Evolutionary conservation across 2,113 vertebrate species (phyloP).

Genomic region (Toxostoma redivivum): DNA sequence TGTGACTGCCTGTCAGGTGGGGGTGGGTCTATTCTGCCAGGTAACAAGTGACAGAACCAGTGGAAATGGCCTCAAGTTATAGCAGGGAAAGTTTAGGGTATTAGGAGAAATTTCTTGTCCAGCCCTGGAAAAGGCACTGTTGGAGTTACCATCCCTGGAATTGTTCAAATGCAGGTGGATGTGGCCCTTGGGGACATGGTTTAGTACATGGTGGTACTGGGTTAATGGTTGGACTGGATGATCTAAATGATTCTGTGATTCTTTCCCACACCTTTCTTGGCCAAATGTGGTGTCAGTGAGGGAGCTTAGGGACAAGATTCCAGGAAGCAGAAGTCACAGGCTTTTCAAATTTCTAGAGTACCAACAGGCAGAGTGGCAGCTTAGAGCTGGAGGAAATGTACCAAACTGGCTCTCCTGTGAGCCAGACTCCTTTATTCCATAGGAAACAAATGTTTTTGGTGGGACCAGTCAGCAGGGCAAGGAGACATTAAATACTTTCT

Average conservation of each 20-base stretch:
- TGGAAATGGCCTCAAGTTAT: background rate
- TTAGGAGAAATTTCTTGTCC: background rate
- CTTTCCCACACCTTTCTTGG: background rate
- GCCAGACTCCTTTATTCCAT: background rate
- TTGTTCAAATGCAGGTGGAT: background rate
- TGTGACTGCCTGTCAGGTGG: background rate
- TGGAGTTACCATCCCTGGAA: background rate
- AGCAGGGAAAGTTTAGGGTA: background rate
- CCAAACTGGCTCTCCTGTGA: background rate
- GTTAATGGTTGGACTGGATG: background rate
- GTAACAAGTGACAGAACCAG: background rate
- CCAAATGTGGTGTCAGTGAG: accelerated
- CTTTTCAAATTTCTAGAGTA: background rate
- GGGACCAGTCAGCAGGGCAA: background rate
- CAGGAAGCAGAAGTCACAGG: background rate
- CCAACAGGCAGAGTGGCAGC: background rate
- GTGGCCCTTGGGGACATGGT: background rate
- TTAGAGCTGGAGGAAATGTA: background rate
- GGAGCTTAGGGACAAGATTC: background rate
- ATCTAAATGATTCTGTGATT: background rate
- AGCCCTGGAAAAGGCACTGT: background rate
- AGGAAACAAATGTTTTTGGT: background rate
- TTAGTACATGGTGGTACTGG: background rate
- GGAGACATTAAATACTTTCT: background rate
- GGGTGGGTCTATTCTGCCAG: background rate